These are phyloP conservation scores for Epizoanthus rinbou DNA, from an alignment of 92 coral and sea anemone species.

Conservation along the genomic window DNA sequence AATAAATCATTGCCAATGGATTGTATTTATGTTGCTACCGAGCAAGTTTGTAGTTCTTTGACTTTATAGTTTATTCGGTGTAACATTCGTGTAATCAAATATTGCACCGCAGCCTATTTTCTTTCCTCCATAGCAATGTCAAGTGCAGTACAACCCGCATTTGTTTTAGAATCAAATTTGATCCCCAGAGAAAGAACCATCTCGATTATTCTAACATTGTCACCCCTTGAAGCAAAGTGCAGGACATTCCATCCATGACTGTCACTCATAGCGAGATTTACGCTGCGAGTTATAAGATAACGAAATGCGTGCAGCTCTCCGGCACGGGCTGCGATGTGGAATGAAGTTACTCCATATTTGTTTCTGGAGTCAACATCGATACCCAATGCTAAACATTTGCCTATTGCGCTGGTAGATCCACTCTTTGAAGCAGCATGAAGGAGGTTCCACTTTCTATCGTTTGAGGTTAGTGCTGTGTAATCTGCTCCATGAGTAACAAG, in stretches of 20 bases:
- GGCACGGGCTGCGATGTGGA: neutral
- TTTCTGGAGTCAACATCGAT: neutral
- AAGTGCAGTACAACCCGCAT: neutral
- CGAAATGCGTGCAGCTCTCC: slow-evolving; percentile 8
- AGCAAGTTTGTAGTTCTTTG: too few relatives aligned
- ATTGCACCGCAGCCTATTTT: slow-evolving; percentile 5
- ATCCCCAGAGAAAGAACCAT: slow-evolving; percentile 16
- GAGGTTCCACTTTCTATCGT: slow-evolving; percentile 3
- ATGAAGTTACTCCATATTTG: neutral
- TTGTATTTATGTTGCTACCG: too few relatives aligned
- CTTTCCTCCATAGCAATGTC: neutral
- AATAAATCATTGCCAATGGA: too few relatives aligned
- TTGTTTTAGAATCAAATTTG: neutral
- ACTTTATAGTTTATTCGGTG: too few relatives aligned
- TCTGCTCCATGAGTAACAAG: too few relatives aligned
- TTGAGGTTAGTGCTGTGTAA: neutral
- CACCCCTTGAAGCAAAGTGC: slow-evolving; percentile 2
- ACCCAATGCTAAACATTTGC: neutral
- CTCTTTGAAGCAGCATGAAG: slow-evolving; percentile 32
- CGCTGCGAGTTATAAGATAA: neutral
- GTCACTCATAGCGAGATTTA: neutral
- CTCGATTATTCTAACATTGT: slow-evolving; percentile 1
- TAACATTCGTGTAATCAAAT: neutral
- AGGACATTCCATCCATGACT: slow-evolving; percentile 11
- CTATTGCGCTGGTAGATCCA: slow-evolving; percentile 1